Evolutionary conservation across 37 sponge, comb jelly and placozoan species (phyloP).

Genomic region (Axinella damicornis): DNA sequence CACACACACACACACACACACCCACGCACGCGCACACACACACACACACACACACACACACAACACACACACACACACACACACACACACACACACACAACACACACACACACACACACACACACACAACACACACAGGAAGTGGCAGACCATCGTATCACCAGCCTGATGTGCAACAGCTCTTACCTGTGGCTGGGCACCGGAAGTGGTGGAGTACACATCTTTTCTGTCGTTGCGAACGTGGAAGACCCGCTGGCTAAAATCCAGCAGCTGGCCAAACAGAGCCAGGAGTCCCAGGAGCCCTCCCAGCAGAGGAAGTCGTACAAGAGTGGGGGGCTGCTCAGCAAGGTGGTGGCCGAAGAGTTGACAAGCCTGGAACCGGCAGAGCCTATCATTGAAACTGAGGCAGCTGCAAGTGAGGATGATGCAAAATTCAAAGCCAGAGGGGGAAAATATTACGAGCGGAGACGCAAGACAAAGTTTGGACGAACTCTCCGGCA

Average conservation of each 20-base stretch:
- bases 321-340: too few species aligned
- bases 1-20: too few species aligned
- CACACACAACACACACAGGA: background rate
- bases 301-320: too few species aligned
- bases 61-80: background rate
- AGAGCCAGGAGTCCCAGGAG: background rate
- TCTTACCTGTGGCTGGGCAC: slow-evolving; percentile 54
- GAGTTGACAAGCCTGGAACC: background rate
- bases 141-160: slow-evolving; percentile 27
- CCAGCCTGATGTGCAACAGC: slow-evolving; percentile 8
- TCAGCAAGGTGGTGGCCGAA: background rate
- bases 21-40: too few species aligned
- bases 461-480: slow-evolving; percentile 13
- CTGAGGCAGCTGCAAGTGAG: background rate
- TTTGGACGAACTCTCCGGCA: slow-evolving; percentile 41
- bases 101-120: background rate
- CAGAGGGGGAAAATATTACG: background rate
- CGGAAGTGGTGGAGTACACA: slow-evolving; percentile 43
- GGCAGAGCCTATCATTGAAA: background rate
- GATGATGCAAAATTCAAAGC: background rate
- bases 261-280: slow-evolving; percentile 7
- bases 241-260: slow-evolving; percentile 6
- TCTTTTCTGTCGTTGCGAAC: slow-evolving; percentile 37
- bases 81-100: background rate
- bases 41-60: background rate